Conservation (phyloP, 2,888 invertebrate genomes). For the Oxyscelio sp. region DNA sequence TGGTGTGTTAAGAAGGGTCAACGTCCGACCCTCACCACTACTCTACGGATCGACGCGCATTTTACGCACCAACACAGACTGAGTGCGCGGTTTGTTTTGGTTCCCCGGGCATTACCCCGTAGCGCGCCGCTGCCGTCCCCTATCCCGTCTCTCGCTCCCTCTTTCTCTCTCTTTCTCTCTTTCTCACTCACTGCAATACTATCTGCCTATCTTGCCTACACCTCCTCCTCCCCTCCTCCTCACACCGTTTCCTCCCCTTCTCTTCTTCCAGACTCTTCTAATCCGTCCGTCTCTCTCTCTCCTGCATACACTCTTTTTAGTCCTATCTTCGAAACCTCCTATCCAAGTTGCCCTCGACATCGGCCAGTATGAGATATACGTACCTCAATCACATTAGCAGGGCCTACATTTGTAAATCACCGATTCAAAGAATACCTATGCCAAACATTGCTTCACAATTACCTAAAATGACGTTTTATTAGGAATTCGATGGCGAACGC, state of each 20-base stretch:
- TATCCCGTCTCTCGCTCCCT: conserved; percentile 78
- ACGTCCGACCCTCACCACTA: conserved; percentile 88
- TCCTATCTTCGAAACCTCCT: conserved; percentile 55
- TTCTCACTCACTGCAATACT: conserved; percentile 35
- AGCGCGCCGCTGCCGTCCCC: conserved; percentile 79
- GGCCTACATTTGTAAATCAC: conserved; percentile 29
- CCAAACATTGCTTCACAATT: conserved; percentile 38
- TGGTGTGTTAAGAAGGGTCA: conserved; percentile 87
- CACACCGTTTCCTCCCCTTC: conserved; percentile 24
- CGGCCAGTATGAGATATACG: conserved; percentile 53
- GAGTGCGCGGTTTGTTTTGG: conserved; percentile 88
- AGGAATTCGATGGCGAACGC: conserved; percentile 11
- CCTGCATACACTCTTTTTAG: conserved; percentile 75
- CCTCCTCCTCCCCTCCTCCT: conserved; percentile 44
- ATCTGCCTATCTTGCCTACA: conserved; percentile 53
- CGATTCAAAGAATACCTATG: conserved; percentile 8
- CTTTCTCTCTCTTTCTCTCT: conserved; percentile 77
- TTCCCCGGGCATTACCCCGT: conserved; percentile 88
- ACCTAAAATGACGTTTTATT: background rate
- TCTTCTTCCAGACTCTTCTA: conserved; percentile 40
- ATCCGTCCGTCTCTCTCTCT: conserved; percentile 85
- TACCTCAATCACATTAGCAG: conserved; percentile 34
- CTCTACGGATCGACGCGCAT: conserved; percentile 84
- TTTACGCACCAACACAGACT: conserved; percentile 83
- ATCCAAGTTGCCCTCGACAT: conserved; percentile 53